Percentiles rank a stretch among this genome's conserved stretches.
Evolutionary conservation across 1,140 invertebrate genomes (phyloP).

Genomic region (Lepidurus packardi): DNA sequence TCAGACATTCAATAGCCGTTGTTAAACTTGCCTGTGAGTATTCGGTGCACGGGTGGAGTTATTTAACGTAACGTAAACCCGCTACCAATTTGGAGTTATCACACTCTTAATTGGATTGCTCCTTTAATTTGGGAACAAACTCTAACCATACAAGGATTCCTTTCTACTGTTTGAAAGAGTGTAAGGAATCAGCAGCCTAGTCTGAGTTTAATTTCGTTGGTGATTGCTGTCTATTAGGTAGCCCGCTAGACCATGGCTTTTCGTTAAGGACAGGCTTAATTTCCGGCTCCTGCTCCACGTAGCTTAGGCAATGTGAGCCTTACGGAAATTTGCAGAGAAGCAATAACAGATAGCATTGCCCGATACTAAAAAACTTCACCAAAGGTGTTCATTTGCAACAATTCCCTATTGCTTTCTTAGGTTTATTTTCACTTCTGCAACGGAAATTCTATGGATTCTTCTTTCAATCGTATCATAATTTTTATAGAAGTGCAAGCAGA

Average conservation of each 20-base stretch:
- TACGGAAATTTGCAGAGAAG: conserved; percentile 15
- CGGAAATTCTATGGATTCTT: no score
- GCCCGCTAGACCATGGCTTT: neutral
- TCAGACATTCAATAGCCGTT: no score
- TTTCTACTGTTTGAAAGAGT: neutral
- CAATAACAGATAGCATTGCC: neutral
- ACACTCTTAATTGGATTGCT: conserved; percentile 7
- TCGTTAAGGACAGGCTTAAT: conserved; percentile 2
- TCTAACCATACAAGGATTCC: neutral
- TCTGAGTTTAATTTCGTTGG: neutral
- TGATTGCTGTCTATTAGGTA: neutral
- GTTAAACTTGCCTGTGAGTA: neutral
- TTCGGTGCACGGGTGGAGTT: neutral
- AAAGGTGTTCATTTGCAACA: neutral
- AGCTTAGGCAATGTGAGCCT: conserved; percentile 6
- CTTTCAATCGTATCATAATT: no score
- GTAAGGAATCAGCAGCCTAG: neutral
- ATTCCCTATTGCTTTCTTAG: neutral
- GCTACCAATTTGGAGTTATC: neutral
- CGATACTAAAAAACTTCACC: neutral
- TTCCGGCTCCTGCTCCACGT: neutral
- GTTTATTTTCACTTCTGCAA: neutral
- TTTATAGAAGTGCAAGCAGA: no score
- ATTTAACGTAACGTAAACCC: neutral
- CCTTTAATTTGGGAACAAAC: neutral